A percentile compares a stretch with the other conserved stretches of the same genome.
phyloP scores from a whole-genome alignment of 1,140 invertebrate genomes.

The Cydia strobilella region DNA sequence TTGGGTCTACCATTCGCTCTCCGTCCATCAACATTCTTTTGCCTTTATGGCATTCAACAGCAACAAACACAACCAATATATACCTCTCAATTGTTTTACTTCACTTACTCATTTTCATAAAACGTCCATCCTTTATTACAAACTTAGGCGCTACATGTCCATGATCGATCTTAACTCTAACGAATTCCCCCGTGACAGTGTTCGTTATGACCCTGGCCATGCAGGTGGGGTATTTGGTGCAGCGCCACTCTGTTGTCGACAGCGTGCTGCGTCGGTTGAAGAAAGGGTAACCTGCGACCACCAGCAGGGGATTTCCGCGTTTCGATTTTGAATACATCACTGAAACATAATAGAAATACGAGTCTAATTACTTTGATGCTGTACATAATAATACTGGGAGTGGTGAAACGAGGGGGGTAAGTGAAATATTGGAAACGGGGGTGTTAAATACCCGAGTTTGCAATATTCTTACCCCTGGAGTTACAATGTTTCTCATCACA shows the following conservation, averaged over 20 bases:
- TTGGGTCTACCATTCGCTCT: too few relatives aligned
- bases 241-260: conserved; percentile 8
- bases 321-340: background rate
- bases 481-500: too few relatives aligned
- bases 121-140: background rate
- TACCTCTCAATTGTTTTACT: too few relatives aligned
- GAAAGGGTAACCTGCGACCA: background rate
- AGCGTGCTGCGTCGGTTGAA: background rate
- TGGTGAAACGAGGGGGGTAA: too few relatives aligned
- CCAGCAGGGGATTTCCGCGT: background rate
- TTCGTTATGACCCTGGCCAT: background rate
- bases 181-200: background rate
- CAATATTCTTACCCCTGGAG: too few relatives aligned
- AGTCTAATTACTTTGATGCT: background rate
- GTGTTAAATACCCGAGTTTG: too few relatives aligned
- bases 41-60: too few relatives aligned
- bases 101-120: background rate
- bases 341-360: background rate
- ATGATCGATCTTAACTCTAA: background rate
- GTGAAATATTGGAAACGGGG: too few relatives aligned
- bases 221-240: conserved; percentile 11
- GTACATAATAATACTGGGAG: too few relatives aligned
- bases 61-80: background rate
- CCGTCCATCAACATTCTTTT: too few relatives aligned
- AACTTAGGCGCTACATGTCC: background rate